These are phyloP conservation scores for Eulemur macaco DNA, from an alignment of 2,113 vertebrate genomes.

Conservation along the genomic window DNA sequence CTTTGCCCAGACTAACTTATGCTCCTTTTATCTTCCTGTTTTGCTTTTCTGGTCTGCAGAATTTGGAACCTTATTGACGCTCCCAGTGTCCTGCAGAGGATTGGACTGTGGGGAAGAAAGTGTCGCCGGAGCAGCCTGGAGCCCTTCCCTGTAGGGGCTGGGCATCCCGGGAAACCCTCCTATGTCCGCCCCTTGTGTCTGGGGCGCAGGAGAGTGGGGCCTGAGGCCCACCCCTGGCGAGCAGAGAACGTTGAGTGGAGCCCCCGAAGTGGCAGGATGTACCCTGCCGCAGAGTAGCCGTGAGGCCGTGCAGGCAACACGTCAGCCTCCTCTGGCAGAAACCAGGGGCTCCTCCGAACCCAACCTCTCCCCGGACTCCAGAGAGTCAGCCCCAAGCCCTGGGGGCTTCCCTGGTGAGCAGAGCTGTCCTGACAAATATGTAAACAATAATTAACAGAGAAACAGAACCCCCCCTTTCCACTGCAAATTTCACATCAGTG, in stretches of 20 bases:
- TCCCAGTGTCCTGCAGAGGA: not conserved
- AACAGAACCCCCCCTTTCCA: rapidly evolving
- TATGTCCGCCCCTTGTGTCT: too few species aligned
- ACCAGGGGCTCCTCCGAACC: not conserved
- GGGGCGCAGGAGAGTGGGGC: not conserved
- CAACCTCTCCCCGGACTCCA: too few species aligned
- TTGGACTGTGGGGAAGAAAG: not conserved
- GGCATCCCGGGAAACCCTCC: not conserved
- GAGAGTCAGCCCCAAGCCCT: not conserved
- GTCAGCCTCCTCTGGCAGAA: not conserved
- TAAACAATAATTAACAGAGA: not conserved
- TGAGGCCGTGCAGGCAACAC: not conserved
- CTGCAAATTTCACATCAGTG: not conserved
- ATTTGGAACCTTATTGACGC: rapidly evolving
- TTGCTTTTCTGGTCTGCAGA: not conserved
- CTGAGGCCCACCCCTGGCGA: rapidly evolving
- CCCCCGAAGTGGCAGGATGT: not conserved
- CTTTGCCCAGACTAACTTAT: too few species aligned
- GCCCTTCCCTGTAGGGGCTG: not conserved
- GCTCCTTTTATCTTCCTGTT: not conserved
- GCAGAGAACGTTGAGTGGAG: not conserved
- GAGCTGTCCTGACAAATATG: not conserved
- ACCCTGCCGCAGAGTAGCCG: rapidly evolving
- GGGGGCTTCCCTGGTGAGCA: not conserved
- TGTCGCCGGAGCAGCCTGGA: rapidly evolving